These are phyloP conservation scores for Tamandua tetradactyla DNA, from an alignment of 2,797 vertebrate species.

Conservation along the genomic window DNA sequence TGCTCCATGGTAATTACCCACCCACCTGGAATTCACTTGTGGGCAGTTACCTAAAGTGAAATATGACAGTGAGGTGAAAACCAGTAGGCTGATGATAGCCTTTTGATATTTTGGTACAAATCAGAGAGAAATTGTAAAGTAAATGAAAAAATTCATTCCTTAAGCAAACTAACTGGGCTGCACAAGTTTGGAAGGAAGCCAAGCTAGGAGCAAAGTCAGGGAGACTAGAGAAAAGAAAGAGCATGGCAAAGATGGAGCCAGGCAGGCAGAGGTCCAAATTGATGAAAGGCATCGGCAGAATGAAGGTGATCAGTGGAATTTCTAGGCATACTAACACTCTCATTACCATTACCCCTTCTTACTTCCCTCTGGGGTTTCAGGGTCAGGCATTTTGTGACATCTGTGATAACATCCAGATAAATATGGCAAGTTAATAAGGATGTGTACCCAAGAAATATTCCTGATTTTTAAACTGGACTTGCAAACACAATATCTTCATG, in stretches of 20 bases:
- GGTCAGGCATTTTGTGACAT: conserved; percentile 10
- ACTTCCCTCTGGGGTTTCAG: neutral
- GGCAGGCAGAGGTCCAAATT: neutral
- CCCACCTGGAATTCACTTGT: neutral
- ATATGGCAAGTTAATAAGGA: neutral
- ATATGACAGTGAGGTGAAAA: neutral
- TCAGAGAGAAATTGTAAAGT: neutral
- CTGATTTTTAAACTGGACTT: conserved; percentile 8
- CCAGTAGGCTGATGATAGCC: neutral
- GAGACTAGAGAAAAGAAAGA: neutral
- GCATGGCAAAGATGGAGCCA: neutral
- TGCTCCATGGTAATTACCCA: neutral
- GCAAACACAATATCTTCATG: neutral
- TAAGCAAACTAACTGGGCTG: neutral
- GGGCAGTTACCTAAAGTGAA: conserved; percentile 29
- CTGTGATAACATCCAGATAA: neutral
- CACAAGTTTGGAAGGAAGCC: neutral
- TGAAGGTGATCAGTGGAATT: neutral
- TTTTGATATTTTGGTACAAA: conserved; percentile 34
- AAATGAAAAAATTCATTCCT: conserved; percentile 31
- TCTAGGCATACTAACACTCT: neutral
- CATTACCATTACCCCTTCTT: neutral
- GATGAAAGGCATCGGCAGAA: neutral
- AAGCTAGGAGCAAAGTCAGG: neutral
- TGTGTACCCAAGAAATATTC: neutral